Conservation (phyloP, 2,113 vertebrate genomes). For the Hipposideros armiger region DNA sequence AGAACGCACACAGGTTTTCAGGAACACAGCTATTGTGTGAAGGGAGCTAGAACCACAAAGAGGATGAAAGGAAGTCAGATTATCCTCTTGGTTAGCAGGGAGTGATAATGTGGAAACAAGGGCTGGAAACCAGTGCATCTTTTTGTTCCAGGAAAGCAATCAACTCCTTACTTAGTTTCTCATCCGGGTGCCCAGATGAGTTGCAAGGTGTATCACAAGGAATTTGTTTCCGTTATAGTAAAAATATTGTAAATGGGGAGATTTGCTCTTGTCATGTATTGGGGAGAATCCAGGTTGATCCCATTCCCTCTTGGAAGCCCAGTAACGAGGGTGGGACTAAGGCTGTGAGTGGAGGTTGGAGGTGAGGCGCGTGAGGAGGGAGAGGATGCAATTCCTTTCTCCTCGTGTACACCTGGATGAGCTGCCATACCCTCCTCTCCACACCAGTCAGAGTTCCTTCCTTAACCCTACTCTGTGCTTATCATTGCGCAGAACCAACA, state of each 20-base stretch:
- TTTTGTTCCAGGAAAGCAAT: constrained; percentile 2
- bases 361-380: neutral
- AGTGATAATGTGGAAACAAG: neutral
- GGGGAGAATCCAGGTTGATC: neutral
- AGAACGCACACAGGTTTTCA: neutral
- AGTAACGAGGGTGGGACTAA: neutral
- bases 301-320: neutral
- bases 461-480: neutral
- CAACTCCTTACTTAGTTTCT: neutral
- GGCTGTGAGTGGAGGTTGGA: neutral
- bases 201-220: neutral
- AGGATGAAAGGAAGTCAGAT: neutral
- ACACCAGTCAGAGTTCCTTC: neutral
- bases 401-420: neutral
- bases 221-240: neutral
- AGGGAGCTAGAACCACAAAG: neutral
- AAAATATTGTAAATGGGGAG: neutral
- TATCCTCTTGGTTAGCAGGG: neutral
- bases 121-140: neutral
- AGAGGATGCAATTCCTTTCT: neutral
- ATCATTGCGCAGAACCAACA: neutral
- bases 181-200: neutral
- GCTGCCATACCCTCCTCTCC: neutral
- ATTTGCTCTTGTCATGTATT: neutral
- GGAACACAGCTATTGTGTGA: neutral